These are phyloP conservation scores for Megalops cyprinoides DNA, from an alignment of 2,797 vertebrate genomes.

Conservation along the genomic window DNA sequence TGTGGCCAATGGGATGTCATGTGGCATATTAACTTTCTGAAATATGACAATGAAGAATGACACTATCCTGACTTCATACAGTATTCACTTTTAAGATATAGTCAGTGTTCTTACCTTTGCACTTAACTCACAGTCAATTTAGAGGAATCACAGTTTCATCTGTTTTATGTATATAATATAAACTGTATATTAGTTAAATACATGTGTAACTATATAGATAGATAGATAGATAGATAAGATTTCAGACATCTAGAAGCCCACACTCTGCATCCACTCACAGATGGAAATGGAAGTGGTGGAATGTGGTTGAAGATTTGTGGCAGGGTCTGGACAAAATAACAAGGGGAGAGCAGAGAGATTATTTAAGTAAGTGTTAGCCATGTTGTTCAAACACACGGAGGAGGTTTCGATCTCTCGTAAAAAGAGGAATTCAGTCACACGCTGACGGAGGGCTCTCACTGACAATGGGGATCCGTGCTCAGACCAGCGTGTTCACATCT, in stretches of 20 bases:
- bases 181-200: too few species aligned
- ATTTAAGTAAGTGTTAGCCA: constrained; percentile 28
- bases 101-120: too few species aligned
- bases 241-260: neutral
- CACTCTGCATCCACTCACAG: neutral
- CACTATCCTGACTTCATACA: too few species aligned
- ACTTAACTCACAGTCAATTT: too few species aligned
- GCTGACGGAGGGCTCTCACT: neutral
- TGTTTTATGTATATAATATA: too few species aligned
- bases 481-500: constrained; percentile 25
- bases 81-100: too few species aligned
- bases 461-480: constrained; percentile 23
- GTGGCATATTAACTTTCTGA: too few species aligned
- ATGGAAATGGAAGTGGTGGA: neutral
- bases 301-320: constrained; percentile 15
- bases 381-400: constrained; percentile 34
- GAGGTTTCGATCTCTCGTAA: constrained; percentile 6
- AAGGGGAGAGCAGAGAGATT: neutral
- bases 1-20: too few species aligned
- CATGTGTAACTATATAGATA: too few species aligned
- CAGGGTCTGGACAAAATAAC: neutral
- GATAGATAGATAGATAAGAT: too few species aligned
- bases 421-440: constrained; percentile 11
- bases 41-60: too few species aligned
- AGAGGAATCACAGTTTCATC: too few species aligned